Evolutionary conservation across 30 jellyfish, hydroid and myxozoan genomes (phyloP), one percentile per base, ranked within the genome.

Genomic region (Pseudorhiza aurosa): DNA sequence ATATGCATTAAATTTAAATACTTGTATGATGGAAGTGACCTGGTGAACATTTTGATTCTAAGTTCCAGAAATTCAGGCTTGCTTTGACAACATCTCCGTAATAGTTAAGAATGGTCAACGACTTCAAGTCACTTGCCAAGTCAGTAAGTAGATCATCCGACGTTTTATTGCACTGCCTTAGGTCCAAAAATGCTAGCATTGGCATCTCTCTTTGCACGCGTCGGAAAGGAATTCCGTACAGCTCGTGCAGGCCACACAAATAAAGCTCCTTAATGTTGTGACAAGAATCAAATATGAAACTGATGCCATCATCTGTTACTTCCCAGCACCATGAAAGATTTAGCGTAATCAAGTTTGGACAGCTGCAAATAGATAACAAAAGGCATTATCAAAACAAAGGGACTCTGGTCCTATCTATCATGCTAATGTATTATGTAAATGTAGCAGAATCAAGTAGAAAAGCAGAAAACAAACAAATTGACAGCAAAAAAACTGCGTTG

Each of bases 321-420:
- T 81, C 96, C 98, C 98, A 90, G 58, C 98, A 91, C 98, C 98
- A 91, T 0, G 98, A 91, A 24, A 91, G 72, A 51, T 85, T 82
- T 7, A 84, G 87, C 1, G 43, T 43, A n/a, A 43, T 40, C 78
- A 91, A 67, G 43, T 81, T 83, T 55, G 90, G 90, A 40, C 96
- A 89, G 49, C 97, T 89, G 56, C 10, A 79, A 88, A 26, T 27
- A 31, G n/a, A n/a, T n/a, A n/a, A n/a, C n/a, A n/a, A n/a, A n/a
- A n/a, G n/a, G n/a, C n/a, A n/a, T n/a, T n/a, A n/a, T n/a, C n/a
- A n/a, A n/a, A n/a, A n/a, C n/a, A n/a, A n/a, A n/a, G n/a, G n/a
- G n/a, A n/a, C n/a, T n/a, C n/a, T n/a, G n/a, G n/a, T n/a, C n/a
- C n/a, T n/a, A n/a, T n/a, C n/a, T n/a, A n/a, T n/a, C n/a, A n/a